Conservation (phyloP, 2,113 vertebrate genomes). For the Caretta caretta region DNA sequence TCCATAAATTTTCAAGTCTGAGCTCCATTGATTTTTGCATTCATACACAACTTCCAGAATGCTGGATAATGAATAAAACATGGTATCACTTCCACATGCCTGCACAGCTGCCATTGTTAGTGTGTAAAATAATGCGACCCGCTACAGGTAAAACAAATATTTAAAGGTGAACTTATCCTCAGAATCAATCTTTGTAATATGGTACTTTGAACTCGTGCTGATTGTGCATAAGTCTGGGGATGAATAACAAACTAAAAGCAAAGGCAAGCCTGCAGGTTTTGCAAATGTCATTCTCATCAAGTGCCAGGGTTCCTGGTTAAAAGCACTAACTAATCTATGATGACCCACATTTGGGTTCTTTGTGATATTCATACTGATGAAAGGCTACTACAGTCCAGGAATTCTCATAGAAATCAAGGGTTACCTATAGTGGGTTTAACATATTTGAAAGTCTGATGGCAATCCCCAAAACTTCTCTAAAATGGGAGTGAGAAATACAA, state of each 20-base stretch:
- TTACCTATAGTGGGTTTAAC: no score
- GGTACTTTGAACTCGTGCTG: constrained; percentile 6
- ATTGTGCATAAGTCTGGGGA: neutral
- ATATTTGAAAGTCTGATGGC: neutral
- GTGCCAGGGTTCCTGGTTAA: neutral
- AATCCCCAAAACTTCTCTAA: neutral
- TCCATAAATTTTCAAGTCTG: constrained; percentile 1
- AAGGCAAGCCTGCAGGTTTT: neutral
- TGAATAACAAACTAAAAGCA: constrained; percentile 16
- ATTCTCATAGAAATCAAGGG: no score
- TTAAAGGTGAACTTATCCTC: constrained; percentile 34
- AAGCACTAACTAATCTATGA: constrained; percentile 3
- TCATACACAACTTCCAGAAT: constrained; percentile 26
- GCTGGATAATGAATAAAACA: constrained; percentile 54
- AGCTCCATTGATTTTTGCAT: constrained; percentile 28
- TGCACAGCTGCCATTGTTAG: neutral
- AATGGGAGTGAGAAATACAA: neutral
- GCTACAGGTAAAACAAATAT: constrained; percentile 2
- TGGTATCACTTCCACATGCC: neutral
- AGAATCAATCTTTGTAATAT: neutral
- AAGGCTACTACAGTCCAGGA: neutral
- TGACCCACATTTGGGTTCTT: neutral
- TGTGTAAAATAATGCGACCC: neutral
- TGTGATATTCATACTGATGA: neutral
- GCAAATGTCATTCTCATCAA: neutral